A percentile compares a stretch with the other conserved stretches of the same genome.
phyloP scores from a whole-genome alignment of 2,797 vertebrate genomes.

The Lutjanus argentimaculatus region DNA sequence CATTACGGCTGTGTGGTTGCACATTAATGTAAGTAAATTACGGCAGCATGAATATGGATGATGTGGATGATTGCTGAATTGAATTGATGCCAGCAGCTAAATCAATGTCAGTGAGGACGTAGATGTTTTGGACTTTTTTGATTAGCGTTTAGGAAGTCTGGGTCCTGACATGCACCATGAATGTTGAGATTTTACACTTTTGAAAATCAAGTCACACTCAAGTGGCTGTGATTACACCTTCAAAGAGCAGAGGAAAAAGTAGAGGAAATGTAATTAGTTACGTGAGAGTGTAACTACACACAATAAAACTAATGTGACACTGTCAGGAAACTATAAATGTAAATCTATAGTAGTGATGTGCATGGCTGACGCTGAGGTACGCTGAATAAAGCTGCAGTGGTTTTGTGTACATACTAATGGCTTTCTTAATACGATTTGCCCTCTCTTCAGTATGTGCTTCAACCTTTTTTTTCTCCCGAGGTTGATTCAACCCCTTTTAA shows the following conservation, averaged over 20 bases:
- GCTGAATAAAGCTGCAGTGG: slow-evolving; percentile 24
- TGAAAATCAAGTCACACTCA: slow-evolving; percentile 37
- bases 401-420: slow-evolving; percentile 48
- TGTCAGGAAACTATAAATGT: slow-evolving; percentile 61
- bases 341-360: slow-evolving; percentile 53
- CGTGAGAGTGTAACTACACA: slow-evolving; percentile 38
- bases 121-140: slow-evolving; percentile 68
- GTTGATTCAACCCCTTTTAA: slow-evolving; percentile 70
- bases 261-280: slow-evolving; percentile 55
- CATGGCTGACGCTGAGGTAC: slow-evolving; percentile 32
- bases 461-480: slow-evolving; percentile 26
- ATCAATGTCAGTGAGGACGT: slow-evolving; percentile 80
- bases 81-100: slow-evolving; percentile 77
- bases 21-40: slow-evolving; percentile 79
- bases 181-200: slow-evolving; percentile 49
- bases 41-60: slow-evolving; percentile 77
- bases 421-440: slow-evolving; percentile 59
- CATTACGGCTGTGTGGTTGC: slow-evolving; percentile 61
- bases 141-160: slow-evolving; percentile 67
- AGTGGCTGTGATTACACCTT: slow-evolving; percentile 44
- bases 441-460: slow-evolving; percentile 39
- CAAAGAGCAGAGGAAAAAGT: slow-evolving; percentile 23
- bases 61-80: slow-evolving; percentile 74
- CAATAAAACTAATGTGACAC: slow-evolving; percentile 53
- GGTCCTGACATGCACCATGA: slow-evolving; percentile 44